Evolutionary conservation across 2,113 vertebrate species (phyloP).

Genomic region (Callopanchax toddi): DNA sequence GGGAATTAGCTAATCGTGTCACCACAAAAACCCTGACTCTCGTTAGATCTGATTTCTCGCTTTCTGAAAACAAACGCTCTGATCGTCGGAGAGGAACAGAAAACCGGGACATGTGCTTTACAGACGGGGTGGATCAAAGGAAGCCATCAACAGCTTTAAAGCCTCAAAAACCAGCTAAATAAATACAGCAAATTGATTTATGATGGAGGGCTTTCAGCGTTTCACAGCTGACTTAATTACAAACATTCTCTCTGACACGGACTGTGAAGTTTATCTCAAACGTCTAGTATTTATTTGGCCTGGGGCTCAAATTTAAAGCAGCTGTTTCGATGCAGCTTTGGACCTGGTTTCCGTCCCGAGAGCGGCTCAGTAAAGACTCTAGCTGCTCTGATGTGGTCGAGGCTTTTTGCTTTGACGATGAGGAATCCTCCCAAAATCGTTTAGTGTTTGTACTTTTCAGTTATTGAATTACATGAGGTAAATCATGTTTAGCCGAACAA

Average conservation of each 20-base stretch:
- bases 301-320: conserved; percentile 60
- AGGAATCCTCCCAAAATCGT: conserved; percentile 3
- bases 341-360: conserved; percentile 39
- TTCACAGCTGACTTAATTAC: conserved; percentile 39
- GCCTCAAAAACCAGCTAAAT: conserved; percentile 26
- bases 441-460: conserved; percentile 13
- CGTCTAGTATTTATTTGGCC: conserved; percentile 55
- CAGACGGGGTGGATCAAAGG: conserved; percentile 62
- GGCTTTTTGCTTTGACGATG: conserved; percentile 28
- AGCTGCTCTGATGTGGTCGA: conserved; percentile 12
- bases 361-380: neutral
- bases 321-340: conserved; percentile 63
- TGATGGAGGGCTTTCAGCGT: conserved; percentile 34
- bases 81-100: conserved; percentile 29
- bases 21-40: neutral
- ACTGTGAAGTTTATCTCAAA: conserved; percentile 41
- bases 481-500: too few relatives aligned
- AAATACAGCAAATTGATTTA: conserved; percentile 47
- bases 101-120: conserved; percentile 40
- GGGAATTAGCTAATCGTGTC: neutral
- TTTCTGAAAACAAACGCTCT: conserved; percentile 18
- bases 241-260: conserved; percentile 17
- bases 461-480: too few relatives aligned
- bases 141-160: conserved; percentile 20
- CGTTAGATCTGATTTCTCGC: conserved; percentile 19